Evolutionary conservation across 2,888 invertebrate species (phyloP), one percentile per base, ranked within the genome.

Genomic region (Dioctria linearis): DNA sequence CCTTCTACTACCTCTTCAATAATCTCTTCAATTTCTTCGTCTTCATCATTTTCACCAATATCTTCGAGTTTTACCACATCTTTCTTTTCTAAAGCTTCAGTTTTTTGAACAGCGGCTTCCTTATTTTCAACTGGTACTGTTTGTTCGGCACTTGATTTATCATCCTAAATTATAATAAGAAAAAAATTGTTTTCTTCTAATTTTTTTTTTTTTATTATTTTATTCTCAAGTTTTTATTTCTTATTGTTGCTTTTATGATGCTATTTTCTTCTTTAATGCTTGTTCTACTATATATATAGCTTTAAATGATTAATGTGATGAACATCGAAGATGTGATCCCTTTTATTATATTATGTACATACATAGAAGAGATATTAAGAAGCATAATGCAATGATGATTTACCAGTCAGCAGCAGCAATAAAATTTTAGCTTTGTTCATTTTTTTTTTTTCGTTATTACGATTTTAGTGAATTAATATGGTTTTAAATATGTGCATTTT

Each of bases 1-100:
- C 76, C 79, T 39, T 54, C 81, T 63, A 80, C 79, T n/a, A 76
- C 63, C n/a, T 76, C 78, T 78, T 81, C 79, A 79, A 78, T 71
- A 25, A 66, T 80, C 5, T 79, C 79, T 59, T 73, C 78, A 25
- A 40, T 49, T 13, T 78, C 51, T 54, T 76, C 67, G 0, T 57
- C 59, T 59, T 79, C 79, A 49, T 63, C 79, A 49, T 80, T 73
- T 61, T 79, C 81, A 54, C 43, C 79, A 59, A 65, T 67, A 51
- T 79, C 79, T 67, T 67, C 59, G 42, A 63, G 42, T 76, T 49
- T 49, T 25, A 76, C 63, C n/a, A 78, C 78, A 51, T 65, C 79
- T 9, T 71, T 61, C 49, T 63, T 71, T 46, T 67, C 65, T 40
- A 63, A 59, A 61, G 49, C 71, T 54, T 69, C 67, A 25, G 51